These are phyloP conservation scores for Fukomys damarensis DNA, from an alignment of 2,113 vertebrate genomes.

Conservation along the genomic window DNA sequence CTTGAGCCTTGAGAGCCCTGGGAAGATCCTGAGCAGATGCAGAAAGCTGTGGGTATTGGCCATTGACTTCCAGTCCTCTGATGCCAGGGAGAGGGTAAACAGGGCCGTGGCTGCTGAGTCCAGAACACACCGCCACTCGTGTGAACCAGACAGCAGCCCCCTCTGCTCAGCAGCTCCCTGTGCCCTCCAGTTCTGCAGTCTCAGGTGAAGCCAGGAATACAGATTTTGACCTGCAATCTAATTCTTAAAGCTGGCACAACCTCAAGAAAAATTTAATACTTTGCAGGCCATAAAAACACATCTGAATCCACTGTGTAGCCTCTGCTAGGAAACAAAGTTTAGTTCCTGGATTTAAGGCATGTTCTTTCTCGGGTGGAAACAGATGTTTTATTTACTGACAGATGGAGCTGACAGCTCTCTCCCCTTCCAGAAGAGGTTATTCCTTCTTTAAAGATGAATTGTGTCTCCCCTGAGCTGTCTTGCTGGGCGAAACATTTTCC, in stretches of 20 bases:
- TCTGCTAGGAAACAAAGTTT: neutral
- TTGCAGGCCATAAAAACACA: neutral
- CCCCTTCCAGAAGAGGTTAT: neutral
- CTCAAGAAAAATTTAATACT: neutral
- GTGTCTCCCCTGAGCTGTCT: neutral
- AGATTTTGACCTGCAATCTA: neutral
- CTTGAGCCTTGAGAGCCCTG: no score
- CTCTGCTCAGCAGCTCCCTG: fast-evolving
- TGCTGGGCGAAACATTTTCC: neutral
- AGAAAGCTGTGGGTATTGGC: neutral
- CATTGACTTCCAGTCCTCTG: neutral
- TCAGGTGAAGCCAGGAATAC: neutral
- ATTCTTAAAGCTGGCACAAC: neutral
- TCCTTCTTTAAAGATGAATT: neutral
- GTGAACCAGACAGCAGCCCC: neutral
- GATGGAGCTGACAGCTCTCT: neutral
- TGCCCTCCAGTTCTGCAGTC: neutral
- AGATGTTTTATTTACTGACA: neutral
- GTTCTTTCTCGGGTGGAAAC: neutral
- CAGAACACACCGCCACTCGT: neutral
- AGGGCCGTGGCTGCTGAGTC: neutral
- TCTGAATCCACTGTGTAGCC: no score
- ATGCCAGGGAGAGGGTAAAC: neutral
- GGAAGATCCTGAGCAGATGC: neutral
- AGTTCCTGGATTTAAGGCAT: neutral